phyloP scores from a whole-genome alignment of 2,113 vertebrate species.

The Talpa occidentalis region DNA sequence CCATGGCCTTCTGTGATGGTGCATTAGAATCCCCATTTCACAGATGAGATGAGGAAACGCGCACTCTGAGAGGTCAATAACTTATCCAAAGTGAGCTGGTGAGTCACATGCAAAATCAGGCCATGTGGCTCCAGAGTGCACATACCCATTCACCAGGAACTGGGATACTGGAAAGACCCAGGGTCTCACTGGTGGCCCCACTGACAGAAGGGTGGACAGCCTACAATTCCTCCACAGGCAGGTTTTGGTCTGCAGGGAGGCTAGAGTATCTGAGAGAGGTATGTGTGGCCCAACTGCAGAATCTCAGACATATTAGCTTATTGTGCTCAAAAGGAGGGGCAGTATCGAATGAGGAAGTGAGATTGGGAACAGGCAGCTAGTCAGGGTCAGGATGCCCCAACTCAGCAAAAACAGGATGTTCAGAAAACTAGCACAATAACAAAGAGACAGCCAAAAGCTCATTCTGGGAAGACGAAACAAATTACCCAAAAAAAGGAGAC shows the following conservation, averaged over 20 bases:
- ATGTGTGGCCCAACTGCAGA: rapidly evolving
- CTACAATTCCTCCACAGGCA: not conserved
- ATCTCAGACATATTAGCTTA: not conserved
- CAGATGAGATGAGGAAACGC: not conserved
- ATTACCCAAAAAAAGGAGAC: too few relatives aligned
- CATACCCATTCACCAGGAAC: not conserved
- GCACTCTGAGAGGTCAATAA: not conserved
- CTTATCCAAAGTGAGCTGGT: not conserved
- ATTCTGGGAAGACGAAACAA: too few relatives aligned
- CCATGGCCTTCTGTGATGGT: not conserved
- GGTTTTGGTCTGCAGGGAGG: not conserved
- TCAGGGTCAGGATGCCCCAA: too few relatives aligned
- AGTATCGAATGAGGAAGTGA: too few relatives aligned
- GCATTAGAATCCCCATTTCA: not conserved
- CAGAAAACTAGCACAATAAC: too few relatives aligned
- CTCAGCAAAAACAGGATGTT: too few relatives aligned
- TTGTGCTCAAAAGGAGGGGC: not conserved
- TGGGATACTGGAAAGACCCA: not conserved
- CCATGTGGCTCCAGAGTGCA: not conserved
- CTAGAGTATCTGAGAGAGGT: not conserved
- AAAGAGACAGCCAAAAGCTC: too few relatives aligned
- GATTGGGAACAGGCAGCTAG: too few relatives aligned
- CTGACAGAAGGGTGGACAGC: not conserved
- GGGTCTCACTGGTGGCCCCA: not conserved
- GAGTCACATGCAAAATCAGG: not conserved